A percentile compares a stretch with the other conserved stretches of the same genome.
These are phyloP conservation scores for Labeo rohita DNA, from an alignment of 2,113 vertebrate genomes.

Conservation along the genomic window DNA sequence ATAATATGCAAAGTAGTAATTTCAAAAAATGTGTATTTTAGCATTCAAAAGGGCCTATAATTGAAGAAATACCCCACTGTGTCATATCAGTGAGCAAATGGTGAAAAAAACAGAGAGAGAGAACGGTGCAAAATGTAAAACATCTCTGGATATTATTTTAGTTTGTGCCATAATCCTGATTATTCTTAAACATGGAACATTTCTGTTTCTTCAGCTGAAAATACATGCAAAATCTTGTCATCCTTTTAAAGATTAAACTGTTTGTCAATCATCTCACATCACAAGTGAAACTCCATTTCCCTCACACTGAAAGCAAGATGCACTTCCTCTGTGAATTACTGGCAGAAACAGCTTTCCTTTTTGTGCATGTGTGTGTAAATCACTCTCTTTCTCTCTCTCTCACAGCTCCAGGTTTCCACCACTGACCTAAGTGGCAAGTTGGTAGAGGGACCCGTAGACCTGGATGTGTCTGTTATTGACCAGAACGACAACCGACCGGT, in stretches of 20 bases:
- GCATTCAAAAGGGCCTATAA: neutral
- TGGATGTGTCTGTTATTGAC: slow-evolving; percentile 89
- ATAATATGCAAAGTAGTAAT: neutral
- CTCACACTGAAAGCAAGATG: neutral
- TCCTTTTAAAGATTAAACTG: neutral
- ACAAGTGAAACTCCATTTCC: neutral
- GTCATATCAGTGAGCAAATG: neutral
- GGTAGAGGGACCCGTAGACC: slow-evolving; percentile 82
- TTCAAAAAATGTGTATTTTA: neutral
- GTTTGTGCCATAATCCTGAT: neutral
- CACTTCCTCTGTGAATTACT: neutral
- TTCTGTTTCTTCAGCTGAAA: neutral
- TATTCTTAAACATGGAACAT: neutral
- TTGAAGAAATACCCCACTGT: neutral
- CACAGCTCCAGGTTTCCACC: slow-evolving; percentile 89
- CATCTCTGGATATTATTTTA: neutral
- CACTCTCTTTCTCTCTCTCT: slow-evolving; percentile 41
- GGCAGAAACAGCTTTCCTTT: neutral
- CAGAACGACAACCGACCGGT: slow-evolving; percentile 97
- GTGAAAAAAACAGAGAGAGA: neutral
- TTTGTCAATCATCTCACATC: neutral
- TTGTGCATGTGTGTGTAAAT: neutral
- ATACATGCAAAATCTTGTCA: neutral
- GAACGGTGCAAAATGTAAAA: neutral
- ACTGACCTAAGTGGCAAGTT: slow-evolving; percentile 82